These are phyloP conservation scores for Nysson spinosus DNA, from an alignment of 2,888 invertebrate genomes.

Conservation along the genomic window DNA sequence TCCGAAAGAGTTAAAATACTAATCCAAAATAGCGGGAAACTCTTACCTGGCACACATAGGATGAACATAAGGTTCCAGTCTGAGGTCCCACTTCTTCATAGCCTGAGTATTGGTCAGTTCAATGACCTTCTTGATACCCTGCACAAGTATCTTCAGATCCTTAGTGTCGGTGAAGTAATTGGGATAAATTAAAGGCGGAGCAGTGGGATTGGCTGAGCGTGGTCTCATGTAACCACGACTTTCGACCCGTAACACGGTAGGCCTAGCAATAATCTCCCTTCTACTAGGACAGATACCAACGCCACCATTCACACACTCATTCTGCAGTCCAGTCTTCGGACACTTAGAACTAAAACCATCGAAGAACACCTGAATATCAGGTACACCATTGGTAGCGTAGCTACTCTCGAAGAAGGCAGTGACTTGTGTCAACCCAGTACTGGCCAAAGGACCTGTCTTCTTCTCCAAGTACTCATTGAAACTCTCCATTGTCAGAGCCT, in stretches of 20 bases:
- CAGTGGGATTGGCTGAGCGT: constrained; percentile 82
- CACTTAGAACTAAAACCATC: constrained; percentile 76
- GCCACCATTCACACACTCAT: constrained; percentile 66
- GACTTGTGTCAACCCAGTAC: constrained; percentile 77
- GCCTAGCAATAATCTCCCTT: constrained; percentile 73
- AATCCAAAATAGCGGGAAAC: neutral
- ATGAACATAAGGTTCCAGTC: constrained; percentile 79
- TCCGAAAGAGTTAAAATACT: too few species aligned
- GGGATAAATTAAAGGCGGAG: constrained; percentile 84
- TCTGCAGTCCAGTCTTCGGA: constrained; percentile 61
- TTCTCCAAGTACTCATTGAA: constrained; percentile 71
- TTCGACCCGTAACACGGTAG: constrained; percentile 65
- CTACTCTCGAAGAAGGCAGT: constrained; percentile 75
- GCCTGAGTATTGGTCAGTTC: constrained; percentile 80
- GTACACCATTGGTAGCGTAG: constrained; percentile 68
- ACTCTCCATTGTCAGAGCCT: constrained; percentile 66
- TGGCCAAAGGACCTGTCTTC: constrained; percentile 74
- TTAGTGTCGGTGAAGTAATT: constrained; percentile 84
- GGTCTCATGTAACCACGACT: constrained; percentile 82
- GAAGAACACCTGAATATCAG: constrained; percentile 77
- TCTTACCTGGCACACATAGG: constrained; percentile 79
- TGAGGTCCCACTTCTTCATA: constrained; percentile 82
- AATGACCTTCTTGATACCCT: constrained; percentile 81
- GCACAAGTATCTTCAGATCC: constrained; percentile 81
- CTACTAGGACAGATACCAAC: constrained; percentile 62